Evolutionary conservation across 2,113 vertebrate genomes (phyloP).

Genomic region (Genyomyrus donnyi): DNA sequence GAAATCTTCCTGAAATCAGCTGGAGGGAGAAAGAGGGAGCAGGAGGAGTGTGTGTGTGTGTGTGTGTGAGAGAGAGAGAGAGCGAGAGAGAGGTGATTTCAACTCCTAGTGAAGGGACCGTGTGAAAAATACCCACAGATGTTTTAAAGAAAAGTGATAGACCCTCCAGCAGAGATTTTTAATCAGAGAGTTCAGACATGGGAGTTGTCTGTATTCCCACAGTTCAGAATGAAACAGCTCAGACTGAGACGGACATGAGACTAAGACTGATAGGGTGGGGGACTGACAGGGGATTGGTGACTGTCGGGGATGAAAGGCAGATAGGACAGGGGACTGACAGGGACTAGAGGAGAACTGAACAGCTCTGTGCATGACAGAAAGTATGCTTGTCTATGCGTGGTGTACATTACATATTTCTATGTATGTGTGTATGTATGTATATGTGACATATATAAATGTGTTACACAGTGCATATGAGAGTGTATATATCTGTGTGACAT

Average conservation of each 20-base stretch:
- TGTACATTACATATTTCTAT: not conserved
- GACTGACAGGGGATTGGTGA: not conserved
- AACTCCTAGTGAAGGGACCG: conserved; percentile 17
- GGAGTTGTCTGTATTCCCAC: not conserved
- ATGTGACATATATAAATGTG: not conserved
- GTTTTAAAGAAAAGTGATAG: conserved; percentile 21
- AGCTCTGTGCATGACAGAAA: not conserved
- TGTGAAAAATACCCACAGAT: conserved; percentile 20
- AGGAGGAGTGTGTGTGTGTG: not conserved
- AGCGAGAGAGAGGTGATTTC: conserved; percentile 23
- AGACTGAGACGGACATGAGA: not conserved
- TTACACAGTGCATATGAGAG: not conserved
- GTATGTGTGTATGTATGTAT: not conserved
- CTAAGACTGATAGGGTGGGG: not conserved
- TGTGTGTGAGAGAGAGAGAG: not conserved
- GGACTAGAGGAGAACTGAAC: not conserved
- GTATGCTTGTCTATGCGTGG: not conserved
- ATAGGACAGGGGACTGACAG: not conserved
- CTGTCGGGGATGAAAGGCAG: not conserved
- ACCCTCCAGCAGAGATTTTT: conserved; percentile 10
- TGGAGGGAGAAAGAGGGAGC: not conserved
- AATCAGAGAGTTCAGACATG: not conserved
- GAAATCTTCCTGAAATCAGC: conserved; percentile 21
- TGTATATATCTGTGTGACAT: not conserved
- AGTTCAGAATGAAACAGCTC: not conserved